A percentile compares a stretch with the other conserved stretches of the same genome.
Conservation (phyloP, 2,113 vertebrate genomes). For the Xerus inauris region DNA sequence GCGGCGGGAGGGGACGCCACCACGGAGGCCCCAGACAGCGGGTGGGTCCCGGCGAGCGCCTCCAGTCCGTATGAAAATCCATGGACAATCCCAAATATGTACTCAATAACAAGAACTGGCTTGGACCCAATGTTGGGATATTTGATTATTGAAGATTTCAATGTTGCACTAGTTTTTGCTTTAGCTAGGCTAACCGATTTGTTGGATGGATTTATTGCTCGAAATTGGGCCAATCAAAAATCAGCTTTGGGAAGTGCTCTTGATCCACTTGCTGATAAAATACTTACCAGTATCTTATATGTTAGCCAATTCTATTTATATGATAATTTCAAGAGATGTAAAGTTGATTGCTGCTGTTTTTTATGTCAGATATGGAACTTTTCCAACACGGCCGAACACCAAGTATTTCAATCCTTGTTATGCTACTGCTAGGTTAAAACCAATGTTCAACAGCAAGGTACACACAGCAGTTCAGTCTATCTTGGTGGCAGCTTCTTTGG, state of each 20-base stretch:
- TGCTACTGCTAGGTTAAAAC: conserved; percentile 97
- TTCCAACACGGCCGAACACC: conserved; percentile 96
- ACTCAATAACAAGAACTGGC: conserved; percentile 95
- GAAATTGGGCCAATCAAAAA: conserved; percentile 98
- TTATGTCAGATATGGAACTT: conserved; percentile 97
- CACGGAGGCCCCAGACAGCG: neutral
- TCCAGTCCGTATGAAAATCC: conserved; percentile 93
- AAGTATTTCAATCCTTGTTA: conserved; percentile 99
- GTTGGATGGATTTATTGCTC: conserved; percentile 98
- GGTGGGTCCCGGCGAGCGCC: conserved; percentile 37
- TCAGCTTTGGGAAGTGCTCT: conserved; percentile 98
- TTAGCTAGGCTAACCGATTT: conserved; percentile 96
- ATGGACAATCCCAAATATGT: conserved; percentile 97
- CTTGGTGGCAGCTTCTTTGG: conserved; percentile 96
- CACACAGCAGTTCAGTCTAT: conserved; percentile 96
- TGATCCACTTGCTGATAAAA: conserved; percentile 98
- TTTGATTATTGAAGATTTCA: conserved; percentile 94
- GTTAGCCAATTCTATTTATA: conserved; percentile 93
- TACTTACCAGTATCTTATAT: conserved; percentile 97
- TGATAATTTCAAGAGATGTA: conserved; percentile 95
- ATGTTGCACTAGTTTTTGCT: conserved; percentile 93
- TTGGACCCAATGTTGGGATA: conserved; percentile 95
- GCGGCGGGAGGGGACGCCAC: neutral
- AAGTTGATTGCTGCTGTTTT: conserved; percentile 96
- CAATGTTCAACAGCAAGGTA: conserved; percentile 97